Conservation (phyloP, 1,140 invertebrate species). For the Neotoxoptera formosana region DNA sequence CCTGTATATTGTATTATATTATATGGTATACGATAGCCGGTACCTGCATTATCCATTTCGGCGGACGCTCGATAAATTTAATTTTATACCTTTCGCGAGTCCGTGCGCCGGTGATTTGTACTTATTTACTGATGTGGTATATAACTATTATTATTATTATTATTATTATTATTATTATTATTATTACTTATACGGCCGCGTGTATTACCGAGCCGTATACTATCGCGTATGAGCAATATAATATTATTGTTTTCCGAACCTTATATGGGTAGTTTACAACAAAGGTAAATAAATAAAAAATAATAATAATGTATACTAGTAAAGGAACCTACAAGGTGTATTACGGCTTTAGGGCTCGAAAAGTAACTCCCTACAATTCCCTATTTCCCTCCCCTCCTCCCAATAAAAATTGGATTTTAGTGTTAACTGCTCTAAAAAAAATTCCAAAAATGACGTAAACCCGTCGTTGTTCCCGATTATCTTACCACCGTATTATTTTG, state of each 20-base stretch:
- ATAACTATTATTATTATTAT: background rate
- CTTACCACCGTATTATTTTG: too few species aligned
- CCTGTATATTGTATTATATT: too few species aligned
- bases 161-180: background rate
- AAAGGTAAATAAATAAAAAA: background rate
- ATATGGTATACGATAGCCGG: background rate
- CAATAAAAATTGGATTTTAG: too few species aligned
- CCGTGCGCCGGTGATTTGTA: background rate
- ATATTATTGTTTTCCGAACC: background rate
- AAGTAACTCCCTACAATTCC: too few species aligned
- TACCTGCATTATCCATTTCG: background rate
- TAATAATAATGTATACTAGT: background rate
- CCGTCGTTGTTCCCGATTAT: too few species aligned
- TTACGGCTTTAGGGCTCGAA: too few species aligned
- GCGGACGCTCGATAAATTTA: background rate
- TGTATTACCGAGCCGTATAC: background rate
- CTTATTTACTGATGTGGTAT: background rate
- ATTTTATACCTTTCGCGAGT: background rate
- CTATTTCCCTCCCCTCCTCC: too few species aligned
- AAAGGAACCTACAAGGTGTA: too few species aligned
- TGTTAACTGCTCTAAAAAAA: too few species aligned
- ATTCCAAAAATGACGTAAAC: too few species aligned
- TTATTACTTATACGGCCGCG: background rate
- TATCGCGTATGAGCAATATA: background rate
- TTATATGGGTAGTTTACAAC: background rate